Evolutionary conservation across 2,113 vertebrate genomes (phyloP), one percentile per base, ranked within the genome.

Genomic region (Lota lota): DNA sequence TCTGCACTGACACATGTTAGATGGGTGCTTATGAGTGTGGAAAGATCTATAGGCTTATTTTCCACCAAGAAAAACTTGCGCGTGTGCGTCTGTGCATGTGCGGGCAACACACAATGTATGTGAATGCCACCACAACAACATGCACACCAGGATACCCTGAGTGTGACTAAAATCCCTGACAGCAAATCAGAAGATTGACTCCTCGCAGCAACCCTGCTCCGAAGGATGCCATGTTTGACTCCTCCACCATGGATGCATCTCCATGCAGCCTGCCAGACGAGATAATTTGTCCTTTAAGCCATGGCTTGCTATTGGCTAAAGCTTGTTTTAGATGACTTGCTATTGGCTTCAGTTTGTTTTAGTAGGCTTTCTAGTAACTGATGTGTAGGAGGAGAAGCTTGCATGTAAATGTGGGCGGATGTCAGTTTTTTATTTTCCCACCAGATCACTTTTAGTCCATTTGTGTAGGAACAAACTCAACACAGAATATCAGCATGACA

Each of bases 331-430:
- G 36, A 40, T 40, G 36, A 10, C 36, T 3, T 77, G 69, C 36
- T 69, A 71, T 78, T 66, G 61, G 21, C 24, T 3, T 36, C 24
- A 63, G 17, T 16, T 36, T 63, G 60, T 24, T 62, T 53, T 1
- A 51, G 24, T 59, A 74, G 72, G 61, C 47, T 66, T 77, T n/a
- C n/a, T n/a, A n/a, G 84, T 89, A 91, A 88, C 70, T 36, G 18
- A 33, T 80, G 80, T 83, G 87, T 83, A 81, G 86, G 86, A 88
- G 88, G 88, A 75, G 74, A 79, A 81, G 82, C 68, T 68, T 78
- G 76, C 54, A 61, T 56, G 16, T 72, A 22, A 70, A 21, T 56
- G 79, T 85, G 79, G 88, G 81, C 80, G 83, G 82, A 79, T 73
- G 76, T 79, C 64, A 67, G 77, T 77, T 70, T 79, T 79, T 73